Percentiles rank a stretch among this genome's conserved stretches.
phyloP scores from a whole-genome alignment of 2,113 vertebrate genomes.

The Seriola rivoliana region DNA sequence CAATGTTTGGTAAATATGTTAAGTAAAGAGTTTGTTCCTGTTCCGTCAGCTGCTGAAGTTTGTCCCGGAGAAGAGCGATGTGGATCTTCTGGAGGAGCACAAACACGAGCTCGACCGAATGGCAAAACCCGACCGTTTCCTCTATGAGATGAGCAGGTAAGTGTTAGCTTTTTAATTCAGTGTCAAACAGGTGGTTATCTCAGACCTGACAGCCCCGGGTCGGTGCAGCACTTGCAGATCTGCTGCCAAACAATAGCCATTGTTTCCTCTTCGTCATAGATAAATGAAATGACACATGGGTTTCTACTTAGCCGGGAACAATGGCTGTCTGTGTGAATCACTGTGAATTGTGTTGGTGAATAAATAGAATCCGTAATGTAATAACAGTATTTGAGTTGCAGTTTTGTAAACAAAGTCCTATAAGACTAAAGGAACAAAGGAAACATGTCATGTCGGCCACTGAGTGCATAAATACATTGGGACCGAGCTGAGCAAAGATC shows the following conservation, averaged over 20 bases:
- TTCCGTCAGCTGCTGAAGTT: slow-evolving; percentile 93
- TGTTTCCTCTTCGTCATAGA: slow-evolving; percentile 55
- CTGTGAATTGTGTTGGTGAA: slow-evolving; percentile 18
- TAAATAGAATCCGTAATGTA: slow-evolving; percentile 18
- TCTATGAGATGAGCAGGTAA: slow-evolving; percentile 99
- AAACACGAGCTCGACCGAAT: slow-evolving; percentile 97
- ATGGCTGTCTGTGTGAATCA: slow-evolving; percentile 50
- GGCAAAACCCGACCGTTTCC: slow-evolving; percentile 97
- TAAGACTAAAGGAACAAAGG: slow-evolving; percentile 24
- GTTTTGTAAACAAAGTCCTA: slow-evolving; percentile 31
- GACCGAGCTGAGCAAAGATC: not conserved
- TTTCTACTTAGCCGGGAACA: slow-evolving; percentile 51
- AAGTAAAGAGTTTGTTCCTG: slow-evolving; percentile 3
- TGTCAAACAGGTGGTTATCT: not conserved
- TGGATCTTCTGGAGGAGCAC: slow-evolving; percentile 96
- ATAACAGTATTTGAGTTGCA: slow-evolving; percentile 22
- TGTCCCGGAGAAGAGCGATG: slow-evolving; percentile 95
- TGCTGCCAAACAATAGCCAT: slow-evolving; percentile 55
- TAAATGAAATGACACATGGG: slow-evolving; percentile 52
- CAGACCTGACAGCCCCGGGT: slow-evolving; percentile 11
- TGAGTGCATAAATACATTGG: not conserved
- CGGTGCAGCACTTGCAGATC: slow-evolving; percentile 5
- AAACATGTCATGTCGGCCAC: not conserved
- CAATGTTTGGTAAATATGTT: not conserved
- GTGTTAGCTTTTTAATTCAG: not conserved